Base-by-base conservation (phyloP, 2,113 vertebrate genomes). In the Plectropomus leopardus region DNA sequence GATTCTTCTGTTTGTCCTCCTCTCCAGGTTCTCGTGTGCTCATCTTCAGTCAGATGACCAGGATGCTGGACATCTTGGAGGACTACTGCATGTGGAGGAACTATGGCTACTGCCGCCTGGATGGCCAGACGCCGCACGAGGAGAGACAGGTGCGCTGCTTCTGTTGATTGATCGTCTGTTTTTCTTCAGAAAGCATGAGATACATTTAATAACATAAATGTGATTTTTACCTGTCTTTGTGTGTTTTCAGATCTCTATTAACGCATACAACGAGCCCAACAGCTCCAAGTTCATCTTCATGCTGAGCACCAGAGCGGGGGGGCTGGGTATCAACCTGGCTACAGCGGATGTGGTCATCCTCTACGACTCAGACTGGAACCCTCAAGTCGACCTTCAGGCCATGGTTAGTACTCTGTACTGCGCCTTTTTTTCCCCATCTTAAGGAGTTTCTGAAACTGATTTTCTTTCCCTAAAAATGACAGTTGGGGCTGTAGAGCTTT, bases 61-160 rank as follows among this genome's bases (percentile, higher is more conserved):
- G 98, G 92, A 92, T 99, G 74, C 92, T 99, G 77, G 98, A 99
- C 91, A 99, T 99, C 92, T 94, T 99, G 94, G 98, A 99, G 95
- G 98, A 99, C 91, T 99, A 99, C 66, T 99, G 98, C 81, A 99
- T 99, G 98, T 99, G 98, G 98, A 95, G 96, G 88, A 98, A 98
- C 87, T 98, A 97, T 0, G 95, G 96, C 30, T 99, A 99, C 61
- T 99, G 98, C 58, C 95, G 98, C 28, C 92, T 99, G 90, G 98
- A 99, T 87, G 98, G 98, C 21, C 97, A 99, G 86, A 99, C 98
- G 0, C 97, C 98, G 11, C 98, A 99, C 4, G 98, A 99, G 1
- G 98, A 99, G 73, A 96, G 98, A 98, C 98, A 99, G 95, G 98
- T 97, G 78, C 65, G 90, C 76, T 19, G 11, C 15, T 23, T 1